phyloP scores from a whole-genome alignment of 2,888 invertebrate genomes.

The Dicycla oo region DNA sequence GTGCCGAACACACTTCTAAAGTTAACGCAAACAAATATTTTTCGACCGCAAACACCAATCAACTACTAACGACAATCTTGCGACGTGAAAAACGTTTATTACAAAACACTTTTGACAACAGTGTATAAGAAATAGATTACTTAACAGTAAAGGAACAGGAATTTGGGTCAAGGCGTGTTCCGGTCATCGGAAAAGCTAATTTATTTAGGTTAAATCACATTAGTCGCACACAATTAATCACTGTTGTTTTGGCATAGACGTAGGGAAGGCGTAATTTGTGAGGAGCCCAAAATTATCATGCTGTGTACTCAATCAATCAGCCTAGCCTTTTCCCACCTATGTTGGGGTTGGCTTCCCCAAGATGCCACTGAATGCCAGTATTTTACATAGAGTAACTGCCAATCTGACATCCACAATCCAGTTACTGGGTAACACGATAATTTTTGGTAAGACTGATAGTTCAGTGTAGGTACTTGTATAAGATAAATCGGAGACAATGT shows the following conservation, averaged over 20 bases:
- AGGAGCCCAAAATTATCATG: background rate
- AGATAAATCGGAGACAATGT: background rate
- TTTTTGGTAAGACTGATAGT: no score
- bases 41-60: no score
- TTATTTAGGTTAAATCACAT: constrained; percentile 46
- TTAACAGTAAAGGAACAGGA: background rate
- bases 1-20: no score
- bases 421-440: no score
- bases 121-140: constrained; percentile 8
- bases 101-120: constrained; percentile 1
- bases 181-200: constrained; percentile 46
- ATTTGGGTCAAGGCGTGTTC: constrained; percentile 53
- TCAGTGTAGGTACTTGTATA: no score
- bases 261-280: background rate
- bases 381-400: no score
- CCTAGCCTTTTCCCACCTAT: background rate
- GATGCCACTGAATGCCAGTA: background rate
- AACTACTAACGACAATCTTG: no score
- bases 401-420: no score
- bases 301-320: background rate
- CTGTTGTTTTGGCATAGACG: constrained; percentile 24
- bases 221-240: constrained; percentile 44
- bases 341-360: background rate
- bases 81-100: background rate
- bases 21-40: no score